These are phyloP conservation scores for Burhinus bistriatus DNA, from an alignment of 2,113 vertebrate species.

Conservation along the genomic window DNA sequence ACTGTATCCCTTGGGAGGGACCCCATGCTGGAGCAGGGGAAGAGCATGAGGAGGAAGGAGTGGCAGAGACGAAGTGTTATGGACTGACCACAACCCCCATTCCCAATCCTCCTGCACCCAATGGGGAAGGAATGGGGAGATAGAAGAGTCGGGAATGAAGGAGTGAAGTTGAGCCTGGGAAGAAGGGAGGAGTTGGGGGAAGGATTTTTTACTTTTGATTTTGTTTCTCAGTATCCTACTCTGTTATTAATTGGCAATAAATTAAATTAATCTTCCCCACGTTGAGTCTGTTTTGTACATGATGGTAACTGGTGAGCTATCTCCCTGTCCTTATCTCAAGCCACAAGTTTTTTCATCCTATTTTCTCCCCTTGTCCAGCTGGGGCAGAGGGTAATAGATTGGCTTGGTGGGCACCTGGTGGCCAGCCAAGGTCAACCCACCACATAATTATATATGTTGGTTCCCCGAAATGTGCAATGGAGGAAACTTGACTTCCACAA, in stretches of 20 bases:
- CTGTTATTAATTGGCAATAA: not conserved
- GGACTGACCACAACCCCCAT: not conserved
- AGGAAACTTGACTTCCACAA: not conserved
- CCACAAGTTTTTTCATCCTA: not conserved
- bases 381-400: not conserved
- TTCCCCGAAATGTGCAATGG: not conserved
- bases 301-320: not conserved
- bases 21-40: not conserved
- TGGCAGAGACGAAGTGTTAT: not conserved
- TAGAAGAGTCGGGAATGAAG: not conserved
- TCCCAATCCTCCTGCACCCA: rapidly evolving
- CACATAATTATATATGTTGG: not conserved
- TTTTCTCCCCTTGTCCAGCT: not conserved
- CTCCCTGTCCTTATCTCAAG: not conserved
- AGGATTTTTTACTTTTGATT: not conserved
- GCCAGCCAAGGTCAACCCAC: not conserved
- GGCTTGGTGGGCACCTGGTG: not conserved
- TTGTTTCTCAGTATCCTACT: not conserved
- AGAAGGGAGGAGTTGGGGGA: not conserved
- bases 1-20: not conserved
- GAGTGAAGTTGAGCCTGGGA: not conserved
- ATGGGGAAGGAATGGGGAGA: not conserved
- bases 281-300: not conserved
- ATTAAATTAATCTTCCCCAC: not conserved
- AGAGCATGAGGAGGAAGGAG: not conserved